Evolutionary conservation across 2,113 vertebrate genomes (phyloP), one percentile per base, ranked within the genome.

Genomic region (Callithrix jacchus): DNA sequence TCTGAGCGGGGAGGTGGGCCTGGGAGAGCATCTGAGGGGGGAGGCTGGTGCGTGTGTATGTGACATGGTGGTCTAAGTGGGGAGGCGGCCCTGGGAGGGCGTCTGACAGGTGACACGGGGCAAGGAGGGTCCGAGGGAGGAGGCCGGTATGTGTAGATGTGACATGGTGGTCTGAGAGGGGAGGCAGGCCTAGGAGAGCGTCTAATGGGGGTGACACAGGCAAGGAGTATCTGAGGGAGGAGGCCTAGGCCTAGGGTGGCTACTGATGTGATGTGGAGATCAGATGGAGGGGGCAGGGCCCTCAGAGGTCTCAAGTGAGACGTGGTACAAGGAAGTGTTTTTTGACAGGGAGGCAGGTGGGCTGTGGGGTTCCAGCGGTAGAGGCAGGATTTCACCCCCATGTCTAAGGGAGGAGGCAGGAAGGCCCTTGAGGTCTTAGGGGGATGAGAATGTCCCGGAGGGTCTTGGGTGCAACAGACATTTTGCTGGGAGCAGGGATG

Each of bases 41-140:
- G 12, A 0, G 27, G 66, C 5, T 1, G 32, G 30, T 68, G 14
- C 1, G 5, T 14, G 6, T 35, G 6, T 32, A 12, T 0, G 27
- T 45, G 35, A 12, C 1, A 11, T 32, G 3, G 18, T 2, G 32
- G 37, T 56, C 37, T 2, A 0, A 82, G 17, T 30, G 58, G 42
- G 30, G 83, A 4, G 10, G 42, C 1, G 30, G 7, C 3, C 6
- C 18, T 11, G 8, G 56, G 35, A 18, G 37, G 32, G 56, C 18
- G 10, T 10, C 49, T 10, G 8, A 27, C 40, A 17, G 20, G 14
- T 11, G 30, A 32, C 27, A 12, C 2, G 12, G 35, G 68, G 32
- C 66, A 3, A 35, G 2, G 32, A 30, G n/a, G 18, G 20, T 71
- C 20, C 9, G 18, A 73, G n/a, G 70, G 16, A 52, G 49, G 49